phyloP scores from a whole-genome alignment of 2,113 vertebrate species.

The Petromus typicus region DNA sequence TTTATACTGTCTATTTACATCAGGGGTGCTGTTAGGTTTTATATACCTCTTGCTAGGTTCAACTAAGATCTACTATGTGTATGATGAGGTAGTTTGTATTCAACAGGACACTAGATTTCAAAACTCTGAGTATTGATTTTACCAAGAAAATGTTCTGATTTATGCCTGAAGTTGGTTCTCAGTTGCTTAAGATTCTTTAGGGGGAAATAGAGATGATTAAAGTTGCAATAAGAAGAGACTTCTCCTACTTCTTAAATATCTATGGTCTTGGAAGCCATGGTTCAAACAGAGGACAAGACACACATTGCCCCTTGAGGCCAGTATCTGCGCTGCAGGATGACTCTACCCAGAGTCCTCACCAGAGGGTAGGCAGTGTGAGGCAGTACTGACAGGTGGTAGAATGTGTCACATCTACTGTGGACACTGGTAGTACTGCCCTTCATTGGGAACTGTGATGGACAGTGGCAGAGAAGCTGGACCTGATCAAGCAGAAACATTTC shows the following conservation, averaged over 20 bases:
- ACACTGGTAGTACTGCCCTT: neutral
- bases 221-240: constrained; percentile 40
- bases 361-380: neutral
- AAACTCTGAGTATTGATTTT: constrained; percentile 71
- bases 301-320: neutral
- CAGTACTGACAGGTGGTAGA: neutral
- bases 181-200: constrained; percentile 49
- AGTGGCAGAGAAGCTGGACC: neutral
- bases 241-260: constrained; percentile 48
- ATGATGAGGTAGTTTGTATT: constrained; percentile 74
- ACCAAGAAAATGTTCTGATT: constrained; percentile 60
- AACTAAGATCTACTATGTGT: constrained; percentile 35
- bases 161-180: constrained; percentile 59
- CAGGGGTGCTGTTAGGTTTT: constrained; percentile 62
- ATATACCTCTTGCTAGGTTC: constrained; percentile 64
- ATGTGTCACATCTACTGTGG: neutral
- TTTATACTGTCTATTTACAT: constrained; percentile 52
- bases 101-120: constrained; percentile 40
- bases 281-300: neutral
- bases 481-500: constrained; percentile 25
- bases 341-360: neutral
- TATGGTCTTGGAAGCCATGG: neutral
- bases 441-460: neutral
- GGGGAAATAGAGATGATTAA: constrained; percentile 30
- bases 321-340: neutral